Conservation (phyloP, 2,888 invertebrate species). For the Drosophila neotestacea region DNA sequence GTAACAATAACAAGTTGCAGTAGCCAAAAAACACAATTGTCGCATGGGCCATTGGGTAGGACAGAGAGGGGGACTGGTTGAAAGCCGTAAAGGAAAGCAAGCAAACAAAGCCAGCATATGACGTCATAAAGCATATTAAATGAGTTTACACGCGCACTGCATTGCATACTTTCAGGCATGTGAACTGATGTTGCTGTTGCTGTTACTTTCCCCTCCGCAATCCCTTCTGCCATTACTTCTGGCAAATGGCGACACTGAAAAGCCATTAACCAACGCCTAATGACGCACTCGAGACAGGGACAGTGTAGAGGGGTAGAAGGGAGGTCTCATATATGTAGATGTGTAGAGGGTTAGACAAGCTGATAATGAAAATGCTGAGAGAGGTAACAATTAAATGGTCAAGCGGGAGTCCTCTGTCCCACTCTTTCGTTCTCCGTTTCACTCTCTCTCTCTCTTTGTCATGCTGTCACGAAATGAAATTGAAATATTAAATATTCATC, state of each 20-base stretch:
- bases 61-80: conserved; percentile 36
- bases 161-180: conserved; percentile 57
- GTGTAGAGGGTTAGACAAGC: conserved; percentile 44
- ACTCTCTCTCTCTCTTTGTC: neutral
- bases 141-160: conserved; percentile 63
- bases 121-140: conserved; percentile 79
- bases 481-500: conserved; percentile 76
- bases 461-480: conserved; percentile 56
- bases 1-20: conserved; percentile 31
- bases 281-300: conserved; percentile 70
- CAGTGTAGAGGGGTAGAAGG: neutral
- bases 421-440: neutral
- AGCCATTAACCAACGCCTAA: conserved; percentile 81
- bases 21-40: conserved; percentile 31
- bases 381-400: conserved; percentile 58
- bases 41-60: conserved; percentile 6
- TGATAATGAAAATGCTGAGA: conserved; percentile 60
- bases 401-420: conserved; percentile 34
- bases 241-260: conserved; percentile 73
- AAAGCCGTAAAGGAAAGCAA: conserved; percentile 32
- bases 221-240: neutral
- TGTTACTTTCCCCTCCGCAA: neutral
- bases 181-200: conserved; percentile 33
- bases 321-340: neutral
- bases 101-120: conserved; percentile 53